Percentiles rank a stretch among this genome's conserved stretches.
Evolutionary conservation across 2,888 invertebrate species (phyloP).

Genomic region (Lottia gigantea): DNA sequence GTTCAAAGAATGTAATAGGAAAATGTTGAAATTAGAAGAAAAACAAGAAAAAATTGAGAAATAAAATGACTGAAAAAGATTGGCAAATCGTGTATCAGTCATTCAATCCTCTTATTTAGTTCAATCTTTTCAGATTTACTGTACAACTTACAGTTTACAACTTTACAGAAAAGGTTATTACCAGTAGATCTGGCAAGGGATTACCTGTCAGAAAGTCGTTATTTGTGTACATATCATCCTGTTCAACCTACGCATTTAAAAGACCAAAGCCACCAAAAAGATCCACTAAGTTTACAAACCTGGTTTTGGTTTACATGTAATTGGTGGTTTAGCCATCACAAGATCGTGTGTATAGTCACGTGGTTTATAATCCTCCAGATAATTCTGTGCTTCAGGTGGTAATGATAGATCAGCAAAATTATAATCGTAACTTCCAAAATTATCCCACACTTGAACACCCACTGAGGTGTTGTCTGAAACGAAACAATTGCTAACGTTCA

Average conservation of each 20-base stretch:
- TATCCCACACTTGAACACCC: conserved; percentile 11
- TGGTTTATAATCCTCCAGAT: conserved; percentile 71
- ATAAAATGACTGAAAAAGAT: neutral
- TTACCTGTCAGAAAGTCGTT: too few relatives aligned
- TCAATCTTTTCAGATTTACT: too few relatives aligned
- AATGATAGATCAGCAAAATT: conserved; percentile 72
- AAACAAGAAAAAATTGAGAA: neutral
- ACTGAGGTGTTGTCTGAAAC: conserved; percentile 12
- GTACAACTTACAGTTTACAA: too few relatives aligned
- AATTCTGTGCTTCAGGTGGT: conserved; percentile 79
- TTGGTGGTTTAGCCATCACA: conserved; percentile 58
- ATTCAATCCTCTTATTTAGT: too few relatives aligned
- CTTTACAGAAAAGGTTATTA: too few relatives aligned
- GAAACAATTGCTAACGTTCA: too few relatives aligned
- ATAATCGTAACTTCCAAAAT: conserved; percentile 73
- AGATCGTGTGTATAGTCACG: conserved; percentile 32
- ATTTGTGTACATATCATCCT: too few relatives aligned
- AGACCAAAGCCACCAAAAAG: too few relatives aligned
- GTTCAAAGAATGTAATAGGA: too few relatives aligned
- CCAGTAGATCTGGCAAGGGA: too few relatives aligned
- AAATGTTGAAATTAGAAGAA: neutral
- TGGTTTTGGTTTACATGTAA: conserved; percentile 86
- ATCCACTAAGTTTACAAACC: conserved; percentile 69
- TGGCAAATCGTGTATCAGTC: too few relatives aligned
- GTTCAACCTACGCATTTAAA: too few relatives aligned